Conservation (phyloP, 2,797 vertebrate species). For the Pangasius mekongensis region DNA sequence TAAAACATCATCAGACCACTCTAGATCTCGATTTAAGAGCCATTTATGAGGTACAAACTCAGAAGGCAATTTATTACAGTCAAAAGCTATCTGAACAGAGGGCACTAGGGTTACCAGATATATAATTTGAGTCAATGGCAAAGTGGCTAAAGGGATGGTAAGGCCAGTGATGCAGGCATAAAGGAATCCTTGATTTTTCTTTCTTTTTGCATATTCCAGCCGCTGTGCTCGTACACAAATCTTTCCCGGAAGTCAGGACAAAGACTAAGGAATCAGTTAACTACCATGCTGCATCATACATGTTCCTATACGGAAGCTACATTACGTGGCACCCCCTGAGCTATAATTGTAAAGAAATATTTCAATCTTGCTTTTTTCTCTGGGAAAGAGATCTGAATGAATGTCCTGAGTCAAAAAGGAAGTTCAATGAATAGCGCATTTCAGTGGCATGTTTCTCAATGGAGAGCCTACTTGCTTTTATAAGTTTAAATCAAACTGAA, state of each 20-base stretch:
- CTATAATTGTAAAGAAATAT: not conserved
- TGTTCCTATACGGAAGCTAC: not conserved
- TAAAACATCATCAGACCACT: conserved; percentile 78
- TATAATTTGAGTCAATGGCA: conserved; percentile 73
- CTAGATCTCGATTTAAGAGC: conserved; percentile 74
- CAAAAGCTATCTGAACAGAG: conserved; percentile 70
- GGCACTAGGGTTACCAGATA: conserved; percentile 71
- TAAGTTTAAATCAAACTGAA: conserved; percentile 4
- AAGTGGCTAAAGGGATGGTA: conserved; percentile 64
- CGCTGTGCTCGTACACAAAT: conserved; percentile 43
- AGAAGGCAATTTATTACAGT: conserved; percentile 76
- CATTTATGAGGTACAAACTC: conserved; percentile 73
- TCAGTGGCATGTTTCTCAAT: not conserved
- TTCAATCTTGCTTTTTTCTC: not conserved
- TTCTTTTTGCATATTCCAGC: conserved; percentile 28
- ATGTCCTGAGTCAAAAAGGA: not conserved
- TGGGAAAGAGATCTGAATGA: not conserved
- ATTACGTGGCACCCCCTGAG: not conserved
- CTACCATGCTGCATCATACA: not conserved
- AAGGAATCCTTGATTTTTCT: conserved; percentile 53
- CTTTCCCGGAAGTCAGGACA: conserved; percentile 39
- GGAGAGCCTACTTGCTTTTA: not conserved
- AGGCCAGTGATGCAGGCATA: conserved; percentile 63
- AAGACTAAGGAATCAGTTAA: conserved; percentile 17
- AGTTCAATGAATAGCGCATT: not conserved